Conservation (phyloP, 37 sponge, comb jelly and placozoan genomes). For the Diacarnus erythraeanus region DNA sequence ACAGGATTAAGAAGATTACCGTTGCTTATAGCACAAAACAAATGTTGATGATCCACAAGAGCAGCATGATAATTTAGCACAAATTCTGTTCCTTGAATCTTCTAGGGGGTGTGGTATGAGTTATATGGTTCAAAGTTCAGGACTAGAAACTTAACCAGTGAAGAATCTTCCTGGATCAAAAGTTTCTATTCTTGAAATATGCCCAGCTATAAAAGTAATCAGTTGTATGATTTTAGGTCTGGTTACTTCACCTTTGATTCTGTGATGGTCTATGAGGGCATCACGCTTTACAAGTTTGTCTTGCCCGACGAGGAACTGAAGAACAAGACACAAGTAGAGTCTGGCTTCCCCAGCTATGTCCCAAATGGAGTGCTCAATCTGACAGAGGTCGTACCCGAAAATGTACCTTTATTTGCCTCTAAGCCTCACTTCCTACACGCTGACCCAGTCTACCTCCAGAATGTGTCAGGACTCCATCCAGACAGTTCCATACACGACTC, state of each 20-base stretch:
- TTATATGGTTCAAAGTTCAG: too few relatives aligned
- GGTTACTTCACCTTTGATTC: constrained; percentile 64
- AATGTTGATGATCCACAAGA: too few relatives aligned
- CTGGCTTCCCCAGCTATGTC: constrained; percentile 62
- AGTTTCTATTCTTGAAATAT: too few relatives aligned
- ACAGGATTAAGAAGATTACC: too few relatives aligned
- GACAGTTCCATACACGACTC: constrained; percentile 59
- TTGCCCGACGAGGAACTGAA: constrained; percentile 64
- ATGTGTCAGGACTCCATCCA: constrained; percentile 69
- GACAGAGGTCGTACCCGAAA: constrained; percentile 60
- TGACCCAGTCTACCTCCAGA: constrained; percentile 53
- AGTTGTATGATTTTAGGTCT: constrained; percentile 30
- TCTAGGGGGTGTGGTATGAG: too few relatives aligned
- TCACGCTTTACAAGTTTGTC: constrained; percentile 47
- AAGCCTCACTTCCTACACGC: constrained; percentile 92
- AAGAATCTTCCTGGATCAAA: too few relatives aligned
- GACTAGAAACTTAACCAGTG: too few relatives aligned
- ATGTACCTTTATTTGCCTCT: constrained; percentile 82
- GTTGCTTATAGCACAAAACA: too few relatives aligned
- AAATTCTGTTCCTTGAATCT: too few relatives aligned
- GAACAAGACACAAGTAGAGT: constrained; percentile 56
- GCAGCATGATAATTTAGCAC: too few relatives aligned
- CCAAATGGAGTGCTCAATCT: constrained; percentile 84
- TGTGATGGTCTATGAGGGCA: constrained; percentile 47
- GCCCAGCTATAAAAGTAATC: too few relatives aligned